Base-by-base conservation (phyloP, 1,140 invertebrate genomes). In the Hyles vespertilio region DNA sequence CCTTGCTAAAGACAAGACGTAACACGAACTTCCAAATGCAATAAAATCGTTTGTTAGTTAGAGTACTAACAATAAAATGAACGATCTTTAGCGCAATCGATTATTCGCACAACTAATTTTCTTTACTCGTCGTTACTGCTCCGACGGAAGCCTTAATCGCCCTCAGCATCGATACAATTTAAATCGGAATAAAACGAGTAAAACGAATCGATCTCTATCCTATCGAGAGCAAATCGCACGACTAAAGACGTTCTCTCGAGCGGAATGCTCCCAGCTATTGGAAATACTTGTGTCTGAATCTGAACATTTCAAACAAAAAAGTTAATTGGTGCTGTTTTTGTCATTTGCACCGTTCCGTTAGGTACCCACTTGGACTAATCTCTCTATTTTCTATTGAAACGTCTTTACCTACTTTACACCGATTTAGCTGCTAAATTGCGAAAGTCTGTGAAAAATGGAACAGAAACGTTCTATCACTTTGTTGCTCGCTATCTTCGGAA, bases 151-250 rank as follows among this genome's bases (percentile, higher is more conserved):
- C 74, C 68, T 82, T 84, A 84, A 86, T 87, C 83, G 84, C 74
- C 67, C 62, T 64, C 59, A 78, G 75, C 76, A 81, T 79, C 80
- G 81, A 84, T 84, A 87, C 81, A 86, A 80, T 84, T 86, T 84
- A 81, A 84, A 84, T 83, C 72, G 74, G 69, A 77, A 77, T 66
- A 84, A 86, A 85, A 84, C 81, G 78, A 82, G 76, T 74, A 77
- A 79, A 72, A 71, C 80, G 70, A 88, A 85, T 86, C 75, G 74
- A 82, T 85, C 77, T 82, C 75, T 73, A 77, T 80, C 83, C 72
- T 73, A 77, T 84, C 84, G 79, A 78, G 81, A 86, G 81, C 80
- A 82, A 85, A 86, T 84, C 83, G 81, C 72, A 80, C 79, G 76
- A 70, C 81, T 83, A 84, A 84, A 85, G 84, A 85, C 77, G 79